A percentile compares a stretch with the other conserved stretches of the same genome.
Conservation (phyloP, 2,888 invertebrate species). For the Chorisops tibialis region DNA sequence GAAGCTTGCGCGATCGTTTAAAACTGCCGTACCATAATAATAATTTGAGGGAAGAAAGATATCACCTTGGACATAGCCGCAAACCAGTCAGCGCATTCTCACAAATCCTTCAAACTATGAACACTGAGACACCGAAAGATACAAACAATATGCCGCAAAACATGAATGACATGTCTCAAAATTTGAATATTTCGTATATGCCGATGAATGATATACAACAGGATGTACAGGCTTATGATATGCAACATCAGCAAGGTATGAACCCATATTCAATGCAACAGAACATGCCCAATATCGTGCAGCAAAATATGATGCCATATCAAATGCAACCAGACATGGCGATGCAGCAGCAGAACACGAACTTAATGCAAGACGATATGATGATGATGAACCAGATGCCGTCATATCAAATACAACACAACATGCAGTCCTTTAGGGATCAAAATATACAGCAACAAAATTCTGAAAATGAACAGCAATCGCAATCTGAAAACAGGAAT, state of each 20-base stretch:
- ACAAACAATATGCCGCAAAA: too few relatives aligned
- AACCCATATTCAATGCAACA: not conserved
- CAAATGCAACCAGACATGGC: too few relatives aligned
- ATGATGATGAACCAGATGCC: not conserved
- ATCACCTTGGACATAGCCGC: conserved; percentile 63
- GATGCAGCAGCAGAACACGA: not conserved
- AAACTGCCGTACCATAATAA: conserved; percentile 16
- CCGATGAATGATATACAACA: too few relatives aligned
- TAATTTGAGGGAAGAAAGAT: conserved; percentile 61
- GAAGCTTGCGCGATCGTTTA: conserved; percentile 10
- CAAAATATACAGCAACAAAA: not conserved
- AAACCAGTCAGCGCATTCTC: conserved; percentile 17
- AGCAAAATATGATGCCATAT: too few relatives aligned
- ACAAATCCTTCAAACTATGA: conserved; percentile 13
- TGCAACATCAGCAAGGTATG: not conserved
- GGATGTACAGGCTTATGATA: too few relatives aligned
- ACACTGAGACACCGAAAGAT: not conserved
- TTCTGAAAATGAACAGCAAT: not conserved
- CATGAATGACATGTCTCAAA: too few relatives aligned
- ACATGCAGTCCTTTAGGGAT: not conserved
- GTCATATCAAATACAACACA: not conserved
- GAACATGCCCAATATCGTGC: not conserved
- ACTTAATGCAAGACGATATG: not conserved
- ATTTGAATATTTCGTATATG: too few relatives aligned
- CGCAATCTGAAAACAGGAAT: not conserved